Evolutionary conservation across 2,888 invertebrate genomes (phyloP).

Genomic region (Atethmia centrago): DNA sequence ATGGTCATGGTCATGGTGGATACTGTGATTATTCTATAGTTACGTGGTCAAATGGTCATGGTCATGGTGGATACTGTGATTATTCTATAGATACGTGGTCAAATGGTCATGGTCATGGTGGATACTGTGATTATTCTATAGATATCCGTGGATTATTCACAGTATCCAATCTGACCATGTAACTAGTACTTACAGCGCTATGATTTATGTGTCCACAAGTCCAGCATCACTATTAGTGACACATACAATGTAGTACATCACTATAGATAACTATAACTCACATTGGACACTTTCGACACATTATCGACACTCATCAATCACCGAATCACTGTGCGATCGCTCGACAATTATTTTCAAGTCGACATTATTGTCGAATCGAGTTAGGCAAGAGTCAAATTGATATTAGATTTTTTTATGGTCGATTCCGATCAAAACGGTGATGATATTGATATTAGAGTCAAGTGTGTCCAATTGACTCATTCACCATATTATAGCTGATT

Average conservation of each 20-base stretch:
- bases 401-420: slow-evolving; percentile 13
- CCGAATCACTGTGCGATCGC: slow-evolving; percentile 31
- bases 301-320: slow-evolving; percentile 53
- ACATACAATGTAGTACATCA: slow-evolving; percentile 30
- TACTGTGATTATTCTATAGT: no score
- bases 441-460: slow-evolving; percentile 6
- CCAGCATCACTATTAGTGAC: slow-evolving; percentile 28
- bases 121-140: no score
- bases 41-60: no score
- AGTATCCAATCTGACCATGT: slow-evolving; percentile 11
- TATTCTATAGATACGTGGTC: no score
- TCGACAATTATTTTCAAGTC: slow-evolving; percentile 23
- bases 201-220: slow-evolving; percentile 8
- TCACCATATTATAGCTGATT: slow-evolving; percentile 3
- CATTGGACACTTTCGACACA: slow-evolving; percentile 39
- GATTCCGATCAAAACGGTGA: slow-evolving; percentile 13
- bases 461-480: slow-evolving; percentile 14
- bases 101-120: no score
- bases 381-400: slow-evolving; percentile 2
- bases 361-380: slow-evolving; percentile 23
- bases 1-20: no score
- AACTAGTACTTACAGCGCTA: neutral
- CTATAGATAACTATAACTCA: slow-evolving; percentile 37
- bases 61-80: no score
- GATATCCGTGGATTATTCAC: neutral